Percentiles rank a stretch among this genome's conserved stretches.
phyloP scores from a whole-genome alignment of 1,140 invertebrate species.

The Bicyclus anynana region DNA sequence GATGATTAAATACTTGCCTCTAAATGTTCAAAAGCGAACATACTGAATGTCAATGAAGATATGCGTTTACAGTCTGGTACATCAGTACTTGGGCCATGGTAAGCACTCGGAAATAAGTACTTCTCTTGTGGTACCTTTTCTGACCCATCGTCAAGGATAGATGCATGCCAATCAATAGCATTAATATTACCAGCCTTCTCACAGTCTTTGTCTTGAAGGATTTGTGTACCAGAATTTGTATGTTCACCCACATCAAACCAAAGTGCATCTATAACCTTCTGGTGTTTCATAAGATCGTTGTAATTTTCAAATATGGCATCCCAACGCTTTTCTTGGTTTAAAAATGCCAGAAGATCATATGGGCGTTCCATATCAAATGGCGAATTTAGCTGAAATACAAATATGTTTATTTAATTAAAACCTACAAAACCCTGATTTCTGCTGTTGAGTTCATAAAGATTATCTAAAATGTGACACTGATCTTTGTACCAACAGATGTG shows the following conservation, averaged over 20 bases:
- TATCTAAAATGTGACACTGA: no score
- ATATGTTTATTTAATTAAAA: no score
- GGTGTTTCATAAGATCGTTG: constrained; percentile 81
- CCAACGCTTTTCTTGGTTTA: constrained; percentile 88
- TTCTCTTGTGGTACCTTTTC: constrained; percentile 46
- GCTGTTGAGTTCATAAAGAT: no score
- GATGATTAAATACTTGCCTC: constrained; percentile 73
- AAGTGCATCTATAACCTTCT: constrained; percentile 81
- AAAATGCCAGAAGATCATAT: constrained; percentile 87
- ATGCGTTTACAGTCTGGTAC: constrained; percentile 84
- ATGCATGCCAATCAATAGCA: constrained; percentile 85
- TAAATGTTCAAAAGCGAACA: constrained; percentile 90
- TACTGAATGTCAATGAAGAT: constrained; percentile 84
- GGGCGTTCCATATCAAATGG: constrained; percentile 87
- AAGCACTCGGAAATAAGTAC: constrained; percentile 35
- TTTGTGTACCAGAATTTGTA: constrained; percentile 80
- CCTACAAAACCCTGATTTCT: no score
- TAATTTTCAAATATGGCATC: constrained; percentile 81
- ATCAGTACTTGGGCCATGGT: constrained; percentile 48
- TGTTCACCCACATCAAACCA: constrained; percentile 80
- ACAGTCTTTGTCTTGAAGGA: constrained; percentile 84
- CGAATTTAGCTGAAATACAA: constrained; percentile 81
- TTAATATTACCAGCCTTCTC: constrained; percentile 79
- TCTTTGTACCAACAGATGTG: no score
- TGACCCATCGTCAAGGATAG: constrained; percentile 76